A percentile compares a stretch with the other conserved stretches of the same genome.
Evolutionary conservation across 2,797 vertebrate species (phyloP).

Genomic region (Halcyon leucocephala): DNA sequence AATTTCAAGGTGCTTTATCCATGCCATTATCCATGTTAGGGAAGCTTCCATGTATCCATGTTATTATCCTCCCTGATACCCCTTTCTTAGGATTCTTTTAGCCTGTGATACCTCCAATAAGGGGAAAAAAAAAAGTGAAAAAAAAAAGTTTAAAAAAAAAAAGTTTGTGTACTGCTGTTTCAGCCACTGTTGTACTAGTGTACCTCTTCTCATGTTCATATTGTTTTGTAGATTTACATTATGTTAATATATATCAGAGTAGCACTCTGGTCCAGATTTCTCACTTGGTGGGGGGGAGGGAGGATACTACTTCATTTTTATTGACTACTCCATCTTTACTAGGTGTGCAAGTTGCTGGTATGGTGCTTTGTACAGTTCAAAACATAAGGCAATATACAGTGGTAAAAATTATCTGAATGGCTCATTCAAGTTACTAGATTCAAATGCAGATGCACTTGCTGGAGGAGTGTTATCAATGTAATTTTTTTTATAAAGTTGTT

Average conservation of each 20-base stretch:
- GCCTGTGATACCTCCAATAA: neutral
- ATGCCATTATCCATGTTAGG: accelerated
- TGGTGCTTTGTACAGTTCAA: neutral
- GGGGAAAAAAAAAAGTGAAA: neutral
- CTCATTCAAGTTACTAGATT: neutral
- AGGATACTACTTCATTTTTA: neutral
- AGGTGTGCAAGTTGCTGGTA: neutral
- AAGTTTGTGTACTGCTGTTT: neutral
- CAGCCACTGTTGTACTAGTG: neutral
- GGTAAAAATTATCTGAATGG: neutral
- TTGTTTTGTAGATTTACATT: neutral
- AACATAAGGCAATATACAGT: neutral
- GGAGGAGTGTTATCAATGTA: neutral
- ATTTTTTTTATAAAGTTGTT: neutral
- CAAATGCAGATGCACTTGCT: neutral
- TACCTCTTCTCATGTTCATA: neutral
- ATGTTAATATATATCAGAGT: neutral
- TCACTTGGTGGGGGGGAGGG: neutral
- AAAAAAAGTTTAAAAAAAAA: neutral
- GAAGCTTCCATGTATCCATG: neutral
- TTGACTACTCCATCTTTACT: neutral
- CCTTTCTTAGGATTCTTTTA: neutral
- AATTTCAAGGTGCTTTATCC: neutral
- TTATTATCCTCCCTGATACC: neutral
- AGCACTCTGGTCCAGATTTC: neutral